A percentile compares a stretch with the other conserved stretches of the same genome.
Conservation (phyloP, 2,113 vertebrate species). For the Psilopsiagon aurifrons region DNA sequence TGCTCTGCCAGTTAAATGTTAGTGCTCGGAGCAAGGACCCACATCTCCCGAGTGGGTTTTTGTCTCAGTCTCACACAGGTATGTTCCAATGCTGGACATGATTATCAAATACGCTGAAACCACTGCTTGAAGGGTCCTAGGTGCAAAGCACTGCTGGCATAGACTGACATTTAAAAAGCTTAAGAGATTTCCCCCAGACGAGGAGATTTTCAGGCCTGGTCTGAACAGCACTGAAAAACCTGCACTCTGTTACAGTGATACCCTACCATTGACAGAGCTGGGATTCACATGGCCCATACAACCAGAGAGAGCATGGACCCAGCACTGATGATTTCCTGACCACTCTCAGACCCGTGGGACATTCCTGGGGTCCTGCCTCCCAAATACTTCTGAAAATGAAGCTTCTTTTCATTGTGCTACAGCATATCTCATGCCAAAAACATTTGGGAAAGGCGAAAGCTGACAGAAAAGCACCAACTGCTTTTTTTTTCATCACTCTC, state of each 20-base stretch:
- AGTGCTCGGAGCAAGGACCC: background rate
- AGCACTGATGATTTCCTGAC: background rate
- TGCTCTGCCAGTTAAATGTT: background rate
- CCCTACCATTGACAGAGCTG: background rate
- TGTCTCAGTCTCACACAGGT: background rate
- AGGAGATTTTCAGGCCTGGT: background rate
- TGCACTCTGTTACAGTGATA: accelerated
- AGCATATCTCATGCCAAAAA: background rate
- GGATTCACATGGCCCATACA: background rate
- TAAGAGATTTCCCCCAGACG: background rate
- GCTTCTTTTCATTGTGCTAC: background rate
- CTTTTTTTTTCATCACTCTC: background rate
- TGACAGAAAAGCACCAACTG: background rate
- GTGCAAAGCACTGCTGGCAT: background rate
- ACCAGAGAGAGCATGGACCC: background rate
- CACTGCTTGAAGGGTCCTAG: background rate
- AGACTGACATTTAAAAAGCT: background rate
- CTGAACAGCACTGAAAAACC: background rate
- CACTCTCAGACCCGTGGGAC: background rate
- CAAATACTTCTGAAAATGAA: conserved; percentile 11
- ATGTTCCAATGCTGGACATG: background rate
- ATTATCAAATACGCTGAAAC: background rate
- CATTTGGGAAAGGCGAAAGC: background rate
- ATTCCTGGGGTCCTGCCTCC: background rate
- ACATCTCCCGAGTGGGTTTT: background rate